Base-by-base conservation (phyloP, 2,113 vertebrate genomes). In the Probosciger aterrimus region DNA sequence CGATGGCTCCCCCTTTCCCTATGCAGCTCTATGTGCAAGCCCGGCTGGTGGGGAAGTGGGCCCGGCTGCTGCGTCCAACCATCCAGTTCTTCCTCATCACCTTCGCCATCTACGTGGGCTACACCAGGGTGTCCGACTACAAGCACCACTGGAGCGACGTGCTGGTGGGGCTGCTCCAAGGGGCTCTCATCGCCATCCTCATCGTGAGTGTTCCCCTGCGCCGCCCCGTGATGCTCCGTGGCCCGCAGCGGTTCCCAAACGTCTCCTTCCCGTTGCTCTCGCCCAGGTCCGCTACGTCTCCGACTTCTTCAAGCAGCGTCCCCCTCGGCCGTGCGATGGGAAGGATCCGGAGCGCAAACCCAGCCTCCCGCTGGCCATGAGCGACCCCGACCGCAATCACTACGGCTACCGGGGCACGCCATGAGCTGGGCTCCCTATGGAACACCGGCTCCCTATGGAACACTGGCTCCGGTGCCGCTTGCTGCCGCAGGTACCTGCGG, bases 111-210 rank as follows among this genome's bases (percentile, higher is more conserved):
- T 99, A 99, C 4, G 99, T 99, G 95, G 99, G 99, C 89, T 99
- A 99, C 98, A 99, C 99, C 75, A 97, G 99, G 0, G 98, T 99
- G 69, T 99, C 99, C 0, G 99, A 99, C 97, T 99, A 99, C 98
- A 99, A 99, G 82, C 99, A 99, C 97, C 99, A 99, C 97, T 99
- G 99, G 99, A 99, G 99, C 5, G 99, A 99, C 3, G 99, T 99
- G 57, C 97, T 99, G 82, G 97, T 97, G 12, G 99, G 99, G 82
- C 98, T 99, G 93, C 98, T 99, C 90, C 99, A 99, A 95, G 99
- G 99, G 35, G 99, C 99, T 1, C 97, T 99, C 27, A 97, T 99
- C 10, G 99, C 99, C 13, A 30, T 98, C 44, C 98, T 99, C 80
- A 98, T 98, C 0, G 99, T 99, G 97, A 99, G 98, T 98, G 59